A percentile compares a stretch with the other conserved stretches of the same genome.
These are phyloP conservation scores for Chrysolina oricalcia DNA, from an alignment of 2,888 invertebrate genomes.

Conservation along the genomic window DNA sequence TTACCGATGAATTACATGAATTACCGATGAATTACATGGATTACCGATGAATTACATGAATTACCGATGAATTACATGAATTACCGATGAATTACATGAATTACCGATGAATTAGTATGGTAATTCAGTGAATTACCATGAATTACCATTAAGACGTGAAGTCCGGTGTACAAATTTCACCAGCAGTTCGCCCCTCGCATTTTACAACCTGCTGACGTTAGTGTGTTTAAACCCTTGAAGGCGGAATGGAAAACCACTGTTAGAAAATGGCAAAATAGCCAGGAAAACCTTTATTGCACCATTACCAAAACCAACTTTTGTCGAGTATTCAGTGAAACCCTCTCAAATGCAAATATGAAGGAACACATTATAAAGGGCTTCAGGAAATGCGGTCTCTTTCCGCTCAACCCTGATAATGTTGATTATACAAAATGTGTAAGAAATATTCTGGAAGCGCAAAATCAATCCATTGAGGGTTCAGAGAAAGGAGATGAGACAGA, in stretches of 20 bases:
- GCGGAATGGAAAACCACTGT: conserved; percentile 35
- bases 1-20: too few relatives aligned
- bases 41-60: too few relatives aligned
- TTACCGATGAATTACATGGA: too few relatives aligned
- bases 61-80: too few relatives aligned
- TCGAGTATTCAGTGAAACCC: conserved; percentile 14
- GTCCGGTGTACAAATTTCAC: too few relatives aligned
- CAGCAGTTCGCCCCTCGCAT: too few relatives aligned
- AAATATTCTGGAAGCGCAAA: conserved; percentile 31
- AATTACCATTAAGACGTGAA: too few relatives aligned
- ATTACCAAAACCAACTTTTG: conserved; percentile 40
- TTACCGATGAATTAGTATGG: too few relatives aligned
- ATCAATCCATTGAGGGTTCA: too few relatives aligned
- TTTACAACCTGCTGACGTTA: conserved; percentile 16
- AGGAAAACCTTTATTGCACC: conserved; percentile 29
- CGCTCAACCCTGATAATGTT: conserved; percentile 24
- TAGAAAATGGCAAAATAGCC: conserved; percentile 34
- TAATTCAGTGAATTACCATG: too few relatives aligned
- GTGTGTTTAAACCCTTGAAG: conserved; percentile 32
- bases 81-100: too few relatives aligned
- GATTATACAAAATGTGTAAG: conserved; percentile 36
- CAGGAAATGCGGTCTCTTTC: conserved; percentile 34
- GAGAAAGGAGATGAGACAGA: too few relatives aligned
- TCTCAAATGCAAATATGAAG: background rate
- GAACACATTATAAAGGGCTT: conserved; percentile 24